These are phyloP conservation scores for Accipiter virgatus DNA, from an alignment of 2,113 vertebrate genomes.

Conservation along the genomic window DNA sequence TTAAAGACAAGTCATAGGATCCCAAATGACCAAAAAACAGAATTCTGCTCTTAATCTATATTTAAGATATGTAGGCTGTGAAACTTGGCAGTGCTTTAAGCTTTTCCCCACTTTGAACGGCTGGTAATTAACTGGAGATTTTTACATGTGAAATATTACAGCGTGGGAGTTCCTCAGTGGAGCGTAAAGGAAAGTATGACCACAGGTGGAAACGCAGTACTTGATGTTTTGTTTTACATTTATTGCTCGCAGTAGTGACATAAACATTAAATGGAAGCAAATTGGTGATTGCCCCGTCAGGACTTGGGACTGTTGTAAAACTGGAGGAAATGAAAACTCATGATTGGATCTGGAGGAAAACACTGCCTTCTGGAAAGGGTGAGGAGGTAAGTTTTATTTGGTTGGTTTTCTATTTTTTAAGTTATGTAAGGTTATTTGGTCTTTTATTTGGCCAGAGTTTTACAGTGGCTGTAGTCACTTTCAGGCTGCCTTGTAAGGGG, in stretches of 20 bases:
- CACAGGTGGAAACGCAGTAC: background rate
- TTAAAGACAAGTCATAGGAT: background rate
- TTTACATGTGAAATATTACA: background rate
- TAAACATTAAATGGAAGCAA: background rate
- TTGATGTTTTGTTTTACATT: background rate
- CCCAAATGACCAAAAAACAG: background rate
- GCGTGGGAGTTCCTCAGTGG: background rate
- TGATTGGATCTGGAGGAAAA: background rate
- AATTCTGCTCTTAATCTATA: background rate
- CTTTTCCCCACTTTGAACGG: background rate
- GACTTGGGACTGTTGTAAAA: background rate
- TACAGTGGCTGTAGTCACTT: background rate
- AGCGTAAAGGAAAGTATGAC: conserved; percentile 12
- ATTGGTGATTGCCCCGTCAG: background rate
- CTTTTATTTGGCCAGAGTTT: background rate
- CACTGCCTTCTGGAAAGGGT: background rate
- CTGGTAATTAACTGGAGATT: background rate
- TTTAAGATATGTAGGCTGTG: background rate
- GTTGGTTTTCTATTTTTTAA: background rate
- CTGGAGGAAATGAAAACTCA: background rate
- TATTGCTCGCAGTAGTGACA: background rate
- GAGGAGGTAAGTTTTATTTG: background rate
- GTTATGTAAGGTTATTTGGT: background rate
- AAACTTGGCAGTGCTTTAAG: background rate
- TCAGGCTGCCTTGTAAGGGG: background rate